These are phyloP conservation scores for Chrysemys picta DNA, from an alignment of 2,113 vertebrate genomes.

Conservation along the genomic window DNA sequence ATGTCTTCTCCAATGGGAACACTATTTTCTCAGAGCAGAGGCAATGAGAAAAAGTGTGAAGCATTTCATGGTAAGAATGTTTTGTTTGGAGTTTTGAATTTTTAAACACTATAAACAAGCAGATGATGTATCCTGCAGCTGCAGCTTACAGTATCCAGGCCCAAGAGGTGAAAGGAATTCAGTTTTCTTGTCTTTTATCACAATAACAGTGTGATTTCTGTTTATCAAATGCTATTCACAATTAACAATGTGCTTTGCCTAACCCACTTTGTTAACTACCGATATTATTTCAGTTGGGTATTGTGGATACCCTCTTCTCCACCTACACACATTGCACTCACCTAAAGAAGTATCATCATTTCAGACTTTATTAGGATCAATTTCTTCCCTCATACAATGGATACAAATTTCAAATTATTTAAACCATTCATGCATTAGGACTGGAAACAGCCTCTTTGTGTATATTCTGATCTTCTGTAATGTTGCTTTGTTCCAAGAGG, in stretches of 20 bases:
- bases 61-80: constrained; percentile 15
- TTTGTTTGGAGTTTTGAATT: constrained; percentile 8
- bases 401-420: not conserved
- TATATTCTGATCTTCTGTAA: not conserved
- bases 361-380: not conserved
- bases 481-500: not conserved
- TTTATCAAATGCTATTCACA: not conserved
- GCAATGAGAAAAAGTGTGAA: constrained; percentile 8
- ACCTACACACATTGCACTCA: not conserved
- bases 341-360: not conserved
- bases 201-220: not conserved
- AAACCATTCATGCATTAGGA: not conserved
- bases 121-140: not conserved
- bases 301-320: not conserved
- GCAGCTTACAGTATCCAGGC: fast-evolving
- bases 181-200: not conserved
- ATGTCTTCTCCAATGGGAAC: not conserved
- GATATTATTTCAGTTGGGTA: not conserved
- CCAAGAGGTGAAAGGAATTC: not conserved
- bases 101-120: constrained; percentile 18
- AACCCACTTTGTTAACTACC: not conserved
- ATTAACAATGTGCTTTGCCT: not conserved
- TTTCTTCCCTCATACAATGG: not conserved
- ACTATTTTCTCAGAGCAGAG: constrained; percentile 30
- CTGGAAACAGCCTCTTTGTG: not conserved